Conservation (phyloP, 2,797 vertebrate species). For the Pseudochromis fuscus region DNA sequence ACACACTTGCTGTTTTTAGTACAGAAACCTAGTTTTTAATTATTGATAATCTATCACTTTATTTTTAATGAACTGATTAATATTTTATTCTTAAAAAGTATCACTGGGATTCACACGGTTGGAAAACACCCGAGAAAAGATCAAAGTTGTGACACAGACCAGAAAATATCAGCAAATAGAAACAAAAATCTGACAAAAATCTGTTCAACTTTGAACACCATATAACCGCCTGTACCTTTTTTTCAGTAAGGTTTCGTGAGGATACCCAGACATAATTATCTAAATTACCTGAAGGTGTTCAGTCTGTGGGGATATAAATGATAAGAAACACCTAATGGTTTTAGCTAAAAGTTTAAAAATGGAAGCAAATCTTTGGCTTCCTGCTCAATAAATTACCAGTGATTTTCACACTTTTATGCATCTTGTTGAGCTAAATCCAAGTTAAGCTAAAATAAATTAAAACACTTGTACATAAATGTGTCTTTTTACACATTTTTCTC, state of each 20-base stretch:
- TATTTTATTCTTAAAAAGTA: not conserved
- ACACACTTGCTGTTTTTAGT: not conserved
- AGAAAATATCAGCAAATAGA: not conserved
- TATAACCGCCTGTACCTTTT: not conserved
- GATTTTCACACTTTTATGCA: not conserved
- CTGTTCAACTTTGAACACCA: not conserved
- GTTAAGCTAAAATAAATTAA: not conserved
- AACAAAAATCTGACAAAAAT: too few relatives aligned
- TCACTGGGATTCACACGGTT: not conserved
- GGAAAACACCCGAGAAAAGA: not conserved
- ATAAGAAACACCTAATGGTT: conserved; percentile 1
- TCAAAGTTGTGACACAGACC: not conserved
- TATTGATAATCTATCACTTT: not conserved
- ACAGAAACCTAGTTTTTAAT: not conserved
- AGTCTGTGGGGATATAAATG: not conserved
- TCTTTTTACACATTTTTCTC: not conserved
- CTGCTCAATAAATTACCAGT: not conserved
- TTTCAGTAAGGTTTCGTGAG: not conserved
- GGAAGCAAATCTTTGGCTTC: not conserved
- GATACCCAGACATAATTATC: not conserved
- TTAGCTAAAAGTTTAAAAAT: not conserved
- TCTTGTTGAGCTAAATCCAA: not conserved
- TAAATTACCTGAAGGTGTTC: not conserved
- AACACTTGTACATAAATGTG: not conserved
- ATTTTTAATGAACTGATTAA: not conserved